Evolutionary conservation across 2,888 invertebrate genomes (phyloP).

Genomic region (Ophion ellenae): DNA sequence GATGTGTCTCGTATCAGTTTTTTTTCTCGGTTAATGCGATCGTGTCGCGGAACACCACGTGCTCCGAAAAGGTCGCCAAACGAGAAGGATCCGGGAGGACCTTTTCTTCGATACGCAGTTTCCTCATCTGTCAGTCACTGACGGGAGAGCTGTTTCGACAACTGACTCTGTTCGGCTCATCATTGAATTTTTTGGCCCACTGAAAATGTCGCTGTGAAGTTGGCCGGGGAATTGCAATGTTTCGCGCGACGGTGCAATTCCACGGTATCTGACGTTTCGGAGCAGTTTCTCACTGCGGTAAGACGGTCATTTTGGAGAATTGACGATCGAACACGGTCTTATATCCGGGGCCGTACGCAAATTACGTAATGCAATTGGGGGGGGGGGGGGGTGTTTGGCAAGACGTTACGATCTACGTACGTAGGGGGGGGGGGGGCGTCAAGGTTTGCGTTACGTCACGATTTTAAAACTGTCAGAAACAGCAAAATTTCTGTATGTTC

Average conservation of each 20-base stretch:
- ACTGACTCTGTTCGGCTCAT: not conserved
- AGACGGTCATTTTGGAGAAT: not conserved
- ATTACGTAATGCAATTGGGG: too few species aligned
- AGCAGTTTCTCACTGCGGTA: not conserved
- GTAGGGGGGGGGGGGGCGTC: too few species aligned
- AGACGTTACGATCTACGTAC: too few species aligned
- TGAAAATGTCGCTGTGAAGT: not conserved
- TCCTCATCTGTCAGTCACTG: slow-evolving; percentile 53
- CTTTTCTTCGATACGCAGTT: slow-evolving; percentile 25
- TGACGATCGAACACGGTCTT: not conserved
- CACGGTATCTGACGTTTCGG: not conserved
- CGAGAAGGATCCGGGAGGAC: slow-evolving; percentile 15
- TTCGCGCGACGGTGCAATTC: not conserved
- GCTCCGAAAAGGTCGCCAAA: slow-evolving; percentile 1
- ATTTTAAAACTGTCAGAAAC: too few species aligned
- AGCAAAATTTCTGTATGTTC: too few species aligned
- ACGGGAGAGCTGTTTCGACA: not conserved
- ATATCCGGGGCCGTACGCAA: too few species aligned
- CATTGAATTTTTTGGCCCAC: not conserved
- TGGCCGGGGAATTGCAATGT: not conserved
- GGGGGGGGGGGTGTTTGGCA: too few species aligned
- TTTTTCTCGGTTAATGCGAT: not conserved
- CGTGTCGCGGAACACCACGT: not conserved
- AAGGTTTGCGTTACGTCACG: too few species aligned
- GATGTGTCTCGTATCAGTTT: not conserved